A percentile compares a stretch with the other conserved stretches of the same genome.
phyloP scores from a whole-genome alignment of 1,140 invertebrate species.

The Hirudo medicinalis region DNA sequence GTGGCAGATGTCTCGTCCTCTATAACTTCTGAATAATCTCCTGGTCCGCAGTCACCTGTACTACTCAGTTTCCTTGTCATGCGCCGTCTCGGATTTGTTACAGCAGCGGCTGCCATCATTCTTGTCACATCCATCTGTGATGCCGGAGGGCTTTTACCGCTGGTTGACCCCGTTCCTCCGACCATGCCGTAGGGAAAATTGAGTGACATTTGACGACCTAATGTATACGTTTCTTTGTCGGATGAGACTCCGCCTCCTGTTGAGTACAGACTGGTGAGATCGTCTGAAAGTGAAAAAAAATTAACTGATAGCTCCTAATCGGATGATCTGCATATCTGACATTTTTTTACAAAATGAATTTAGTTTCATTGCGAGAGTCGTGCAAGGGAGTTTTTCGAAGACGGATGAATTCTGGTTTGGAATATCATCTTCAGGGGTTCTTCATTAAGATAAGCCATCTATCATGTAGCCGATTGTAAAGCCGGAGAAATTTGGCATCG shows the following conservation, averaged over 20 bases:
- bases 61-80: conserved; percentile 5
- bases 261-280: conserved; percentile 11
- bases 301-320: no score
- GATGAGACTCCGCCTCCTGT: neutral
- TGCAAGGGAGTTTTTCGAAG: no score
- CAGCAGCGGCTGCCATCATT: neutral
- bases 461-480: no score
- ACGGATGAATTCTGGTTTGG: no score
- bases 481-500: no score
- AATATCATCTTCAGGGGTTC: no score
- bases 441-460: no score
- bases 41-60: neutral
- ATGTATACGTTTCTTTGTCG: conserved; percentile 3
- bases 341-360: no score
- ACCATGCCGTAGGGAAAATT: conserved; percentile 2
- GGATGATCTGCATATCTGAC: no score
- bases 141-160: conserved; percentile 10
- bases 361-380: no score
- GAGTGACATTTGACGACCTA: conserved; percentile 2
- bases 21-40: neutral
- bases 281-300: neutral
- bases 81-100: neutral
- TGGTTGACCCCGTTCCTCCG: neutral
- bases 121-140: conserved; percentile 6
- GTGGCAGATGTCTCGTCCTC: neutral